A percentile compares a stretch with the other conserved stretches of the same genome.
These are phyloP conservation scores for Enteromius mattozi DNA, from an alignment of 2,797 vertebrate species.

Conservation along the genomic window DNA sequence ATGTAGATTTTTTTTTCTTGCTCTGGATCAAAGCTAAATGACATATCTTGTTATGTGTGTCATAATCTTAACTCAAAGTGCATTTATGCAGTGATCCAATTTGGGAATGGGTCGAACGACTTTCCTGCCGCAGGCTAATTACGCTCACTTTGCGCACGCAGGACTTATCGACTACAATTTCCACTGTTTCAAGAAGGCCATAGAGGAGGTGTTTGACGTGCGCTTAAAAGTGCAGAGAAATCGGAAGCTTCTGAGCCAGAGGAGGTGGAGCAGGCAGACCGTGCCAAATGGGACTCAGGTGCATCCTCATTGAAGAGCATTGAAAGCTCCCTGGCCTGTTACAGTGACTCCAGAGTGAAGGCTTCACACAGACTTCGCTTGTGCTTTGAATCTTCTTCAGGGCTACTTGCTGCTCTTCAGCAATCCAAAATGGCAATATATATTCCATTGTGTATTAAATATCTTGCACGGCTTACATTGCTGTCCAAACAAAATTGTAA, in stretches of 20 bases:
- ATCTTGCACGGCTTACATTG: neutral
- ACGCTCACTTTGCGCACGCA: conserved; percentile 57
- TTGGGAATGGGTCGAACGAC: neutral
- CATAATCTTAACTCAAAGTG: conserved; percentile 27
- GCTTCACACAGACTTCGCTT: conserved; percentile 9
- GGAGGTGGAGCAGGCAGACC: conserved; percentile 84
- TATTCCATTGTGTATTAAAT: neutral
- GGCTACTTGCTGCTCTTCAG: conserved; percentile 7
- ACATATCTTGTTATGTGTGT: conserved; percentile 8
- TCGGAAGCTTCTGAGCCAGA: conserved; percentile 85
- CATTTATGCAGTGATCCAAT: conserved; percentile 25
- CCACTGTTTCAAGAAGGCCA: conserved; percentile 95
- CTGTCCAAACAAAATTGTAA: neutral
- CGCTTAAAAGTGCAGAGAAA: conserved; percentile 88
- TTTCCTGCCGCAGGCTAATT: neutral
- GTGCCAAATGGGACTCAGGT: conserved; percentile 80
- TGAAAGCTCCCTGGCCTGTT: neutral
- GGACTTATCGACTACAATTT: conserved; percentile 98
- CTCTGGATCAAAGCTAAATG: conserved; percentile 29
- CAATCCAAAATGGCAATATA: conserved; percentile 10
- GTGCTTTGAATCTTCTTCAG: neutral
- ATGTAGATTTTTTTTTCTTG: neutral
- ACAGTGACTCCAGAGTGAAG: neutral
- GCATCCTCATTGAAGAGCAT: conserved; percentile 65
- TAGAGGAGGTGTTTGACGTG: conserved; percentile 95